Conservation (phyloP, 2,113 vertebrate species). For the Seriola quinqueradiata region DNA sequence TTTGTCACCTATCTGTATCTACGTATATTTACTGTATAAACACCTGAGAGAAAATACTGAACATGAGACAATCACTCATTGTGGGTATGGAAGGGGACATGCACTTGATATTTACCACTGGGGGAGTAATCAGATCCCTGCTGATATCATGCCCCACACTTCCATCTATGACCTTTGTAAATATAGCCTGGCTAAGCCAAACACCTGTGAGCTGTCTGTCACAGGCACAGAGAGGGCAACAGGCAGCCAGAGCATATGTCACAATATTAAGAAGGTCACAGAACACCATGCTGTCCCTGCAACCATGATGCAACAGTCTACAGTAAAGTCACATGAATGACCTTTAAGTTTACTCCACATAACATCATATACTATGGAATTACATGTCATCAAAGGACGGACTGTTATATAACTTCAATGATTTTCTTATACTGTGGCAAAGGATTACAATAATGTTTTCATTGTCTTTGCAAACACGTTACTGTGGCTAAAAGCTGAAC, state of each 20-base stretch:
- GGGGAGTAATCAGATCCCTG: slow-evolving; percentile 36
- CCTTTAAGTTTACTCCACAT: slow-evolving; percentile 3
- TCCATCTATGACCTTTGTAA: slow-evolving; percentile 68
- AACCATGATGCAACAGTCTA: slow-evolving; percentile 15
- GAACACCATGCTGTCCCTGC: background rate
- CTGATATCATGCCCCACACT: slow-evolving; percentile 13
- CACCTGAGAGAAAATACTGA: too few species aligned
- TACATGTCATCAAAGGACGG: background rate
- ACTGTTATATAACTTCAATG: background rate
- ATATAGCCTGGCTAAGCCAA: slow-evolving; percentile 75
- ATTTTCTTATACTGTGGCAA: too few species aligned
- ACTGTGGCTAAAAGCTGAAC: background rate
- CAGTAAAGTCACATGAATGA: slow-evolving; percentile 13
- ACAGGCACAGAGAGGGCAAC: slow-evolving; percentile 31
- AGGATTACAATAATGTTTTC: too few species aligned
- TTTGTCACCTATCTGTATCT: too few species aligned
- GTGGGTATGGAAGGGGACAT: too few species aligned
- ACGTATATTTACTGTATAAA: too few species aligned
- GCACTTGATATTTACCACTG: too few species aligned
- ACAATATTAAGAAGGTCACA: slow-evolving; percentile 50
- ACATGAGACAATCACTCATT: too few species aligned
- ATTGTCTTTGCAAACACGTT: background rate
- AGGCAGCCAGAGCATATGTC: slow-evolving; percentile 23
- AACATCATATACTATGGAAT: background rate
- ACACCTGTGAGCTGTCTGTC: slow-evolving; percentile 82